These are phyloP conservation scores for Coelopa pilipes DNA, from an alignment of 2,888 invertebrate species.

Conservation along the genomic window DNA sequence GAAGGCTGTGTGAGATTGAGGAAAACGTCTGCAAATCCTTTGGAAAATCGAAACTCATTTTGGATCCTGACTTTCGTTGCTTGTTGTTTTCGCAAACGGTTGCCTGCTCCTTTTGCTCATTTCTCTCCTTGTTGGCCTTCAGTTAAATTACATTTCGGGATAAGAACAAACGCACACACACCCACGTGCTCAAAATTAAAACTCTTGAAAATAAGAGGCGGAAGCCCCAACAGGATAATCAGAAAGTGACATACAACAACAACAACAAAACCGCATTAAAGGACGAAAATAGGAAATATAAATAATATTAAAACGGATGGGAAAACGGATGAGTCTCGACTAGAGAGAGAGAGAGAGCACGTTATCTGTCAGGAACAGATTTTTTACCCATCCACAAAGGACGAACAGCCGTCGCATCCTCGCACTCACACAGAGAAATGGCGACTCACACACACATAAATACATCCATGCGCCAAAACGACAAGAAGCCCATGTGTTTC, in stretches of 20 bases:
- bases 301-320: too few species aligned
- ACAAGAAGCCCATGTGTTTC: too few species aligned
- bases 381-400: not conserved
- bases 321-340: not conserved
- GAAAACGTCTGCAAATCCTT: too few species aligned
- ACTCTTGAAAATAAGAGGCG: not conserved
- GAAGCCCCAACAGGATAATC: conserved; percentile 1
- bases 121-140: too few species aligned
- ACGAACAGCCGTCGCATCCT: not conserved
- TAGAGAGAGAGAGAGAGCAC: not conserved
- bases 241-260: not conserved
- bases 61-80: too few species aligned
- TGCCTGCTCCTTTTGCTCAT: too few species aligned
- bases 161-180: not conserved
- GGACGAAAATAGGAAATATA: too few species aligned
- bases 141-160: too few species aligned
- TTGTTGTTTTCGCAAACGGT: too few species aligned
- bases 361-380: conserved; percentile 14
- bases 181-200: not conserved
- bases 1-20: too few species aligned
- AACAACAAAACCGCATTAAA: conserved; percentile 5
- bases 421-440: not conserved
- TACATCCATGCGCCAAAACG: not conserved
- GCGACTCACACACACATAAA: not conserved
- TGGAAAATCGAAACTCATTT: too few species aligned